Evolutionary conservation across 2,797 vertebrate genomes (phyloP).

Genomic region (Heliangelus exortis): DNA sequence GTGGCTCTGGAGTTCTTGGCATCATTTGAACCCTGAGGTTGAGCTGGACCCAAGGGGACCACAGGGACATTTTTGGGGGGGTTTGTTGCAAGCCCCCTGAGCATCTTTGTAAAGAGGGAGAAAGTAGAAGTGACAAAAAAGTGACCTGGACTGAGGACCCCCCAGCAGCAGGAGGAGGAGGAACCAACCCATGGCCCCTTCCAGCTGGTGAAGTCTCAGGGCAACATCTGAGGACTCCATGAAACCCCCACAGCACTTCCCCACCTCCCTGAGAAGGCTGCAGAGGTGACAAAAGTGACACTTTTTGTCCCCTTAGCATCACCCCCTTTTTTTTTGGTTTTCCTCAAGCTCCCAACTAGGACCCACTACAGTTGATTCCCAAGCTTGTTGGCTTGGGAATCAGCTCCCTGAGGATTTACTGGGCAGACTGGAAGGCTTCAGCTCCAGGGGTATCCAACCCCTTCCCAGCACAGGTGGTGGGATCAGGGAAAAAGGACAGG

Average conservation of each 20-base stretch:
- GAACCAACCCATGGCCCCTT: background rate
- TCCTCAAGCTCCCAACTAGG: background rate
- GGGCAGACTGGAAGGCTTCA: background rate
- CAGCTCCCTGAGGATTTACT: background rate
- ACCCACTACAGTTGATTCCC: background rate
- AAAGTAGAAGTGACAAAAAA: background rate
- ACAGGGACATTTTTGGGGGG: background rate
- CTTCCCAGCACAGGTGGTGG: background rate
- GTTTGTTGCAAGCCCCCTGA: background rate
- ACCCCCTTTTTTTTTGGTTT: background rate
- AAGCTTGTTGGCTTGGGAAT: fast-evolving
- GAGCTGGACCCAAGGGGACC: background rate
- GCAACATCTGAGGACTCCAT: background rate
- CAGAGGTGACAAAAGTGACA: background rate
- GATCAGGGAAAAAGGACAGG: background rate
- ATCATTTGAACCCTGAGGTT: background rate
- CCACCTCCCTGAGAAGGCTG: background rate
- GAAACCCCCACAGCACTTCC: background rate
- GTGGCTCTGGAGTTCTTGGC: background rate
- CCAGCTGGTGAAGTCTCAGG: background rate
- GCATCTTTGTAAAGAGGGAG: background rate
- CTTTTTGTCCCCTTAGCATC: background rate
- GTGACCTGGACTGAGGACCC: background rate
- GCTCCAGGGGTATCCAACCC: too few species aligned
- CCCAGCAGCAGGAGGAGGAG: background rate